Evolutionary conservation across 53 echinoderm and acorn worm species (phyloP), one percentile per base, ranked within the genome.

Genomic region (Antedon mediterranea): DNA sequence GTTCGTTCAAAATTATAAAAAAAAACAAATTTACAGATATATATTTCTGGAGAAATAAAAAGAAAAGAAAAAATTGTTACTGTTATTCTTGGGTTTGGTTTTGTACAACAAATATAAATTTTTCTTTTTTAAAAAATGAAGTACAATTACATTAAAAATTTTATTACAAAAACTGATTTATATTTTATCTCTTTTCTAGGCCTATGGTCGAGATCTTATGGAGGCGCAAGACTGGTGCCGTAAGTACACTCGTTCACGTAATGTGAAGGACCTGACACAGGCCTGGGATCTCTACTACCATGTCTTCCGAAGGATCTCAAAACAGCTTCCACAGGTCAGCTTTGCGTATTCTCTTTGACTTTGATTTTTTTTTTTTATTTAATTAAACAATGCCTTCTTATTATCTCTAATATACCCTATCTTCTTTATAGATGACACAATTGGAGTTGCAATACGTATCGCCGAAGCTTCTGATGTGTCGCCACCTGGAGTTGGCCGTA

Each of bases 261-360:
- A 95, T 71, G 97, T 95, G 43, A 95, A 95, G 70, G 97, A 95
- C 72, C 78, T 92, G 75, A 91, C 91, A 0, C 97, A 95, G 81
- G 97, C 91, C 72, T 92, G 97, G 97, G 97, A 95, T 73, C 89
- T 95, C 72, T 95, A 95, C 81, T 95, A 95, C 74, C 97, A 95
- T 73, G 97, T 91, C 71, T 92, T 95, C 84, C 81, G 97, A 37
- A 85, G 97, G 33, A 92, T 95, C 72, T 87, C 97, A 28, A 95
- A 95, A 73, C 97, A 95, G 73, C 84, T 95, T 27, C 97, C 91
- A 72, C 97, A 95, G 91, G 97, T 95, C 72, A 26, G 84, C 72
- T 15, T 75, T 77, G 23, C 30, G 3, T 73, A 14, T 26, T 28
- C 14, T 74, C 33, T 9, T 4, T n/a, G n/a, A n/a, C n/a, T n/a